A percentile compares a stretch with the other conserved stretches of the same genome.
Conservation (phyloP, 2,888 invertebrate species). For the Parnassius smintheus region DNA sequence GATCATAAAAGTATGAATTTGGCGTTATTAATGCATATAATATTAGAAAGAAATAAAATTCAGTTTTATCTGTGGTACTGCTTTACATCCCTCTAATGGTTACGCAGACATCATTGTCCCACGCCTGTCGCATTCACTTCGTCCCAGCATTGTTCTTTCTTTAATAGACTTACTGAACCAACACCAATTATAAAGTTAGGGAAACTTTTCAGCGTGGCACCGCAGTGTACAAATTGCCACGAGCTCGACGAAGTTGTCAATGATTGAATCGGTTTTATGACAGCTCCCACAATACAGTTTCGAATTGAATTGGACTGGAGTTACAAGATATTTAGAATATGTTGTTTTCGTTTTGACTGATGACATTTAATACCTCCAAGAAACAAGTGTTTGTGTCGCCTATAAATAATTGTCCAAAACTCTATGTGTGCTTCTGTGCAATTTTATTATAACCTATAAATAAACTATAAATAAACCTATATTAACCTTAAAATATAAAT, state of each 20-base stretch:
- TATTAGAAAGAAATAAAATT: background rate
- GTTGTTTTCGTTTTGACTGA: constrained; percentile 14
- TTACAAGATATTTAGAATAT: constrained; percentile 13
- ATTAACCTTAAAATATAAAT: no score
- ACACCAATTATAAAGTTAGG: constrained; percentile 62
- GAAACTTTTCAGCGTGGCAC: constrained; percentile 38
- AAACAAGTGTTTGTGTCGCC: no score
- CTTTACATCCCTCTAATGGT: constrained; percentile 4
- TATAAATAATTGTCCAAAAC: no score
- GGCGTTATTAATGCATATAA: background rate
- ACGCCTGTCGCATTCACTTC: constrained; percentile 17
- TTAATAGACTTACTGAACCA: constrained; percentile 21
- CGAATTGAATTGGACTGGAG: constrained; percentile 17
- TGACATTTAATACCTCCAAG: constrained; percentile 12
- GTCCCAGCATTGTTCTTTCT: constrained; percentile 20
- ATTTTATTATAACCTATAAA: no score
- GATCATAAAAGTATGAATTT: background rate
- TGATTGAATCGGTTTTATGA: constrained; percentile 36
- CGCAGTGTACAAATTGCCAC: constrained; percentile 35
- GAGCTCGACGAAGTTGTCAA: constrained; percentile 31
- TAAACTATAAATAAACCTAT: no score
- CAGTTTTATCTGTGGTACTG: background rate
- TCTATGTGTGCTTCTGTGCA: no score
- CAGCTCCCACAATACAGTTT: constrained; percentile 24
- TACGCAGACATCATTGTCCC: constrained; percentile 18